Evolutionary conservation across 1,140 invertebrate genomes (phyloP).

Genomic region (Mizuhopecten yessoensis): DNA sequence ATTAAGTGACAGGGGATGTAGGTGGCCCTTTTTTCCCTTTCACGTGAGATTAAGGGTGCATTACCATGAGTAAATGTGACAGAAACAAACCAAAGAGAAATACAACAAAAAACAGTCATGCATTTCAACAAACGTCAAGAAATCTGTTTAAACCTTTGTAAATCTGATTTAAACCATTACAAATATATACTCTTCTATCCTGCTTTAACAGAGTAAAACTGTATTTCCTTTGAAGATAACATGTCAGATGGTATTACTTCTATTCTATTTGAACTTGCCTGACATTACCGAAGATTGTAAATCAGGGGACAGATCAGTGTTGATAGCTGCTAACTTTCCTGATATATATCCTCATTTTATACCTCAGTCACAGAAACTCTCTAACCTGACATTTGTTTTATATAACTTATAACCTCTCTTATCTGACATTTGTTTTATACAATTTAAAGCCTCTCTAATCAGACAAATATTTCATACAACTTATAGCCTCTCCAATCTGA

Average conservation of each 20-base stretch:
- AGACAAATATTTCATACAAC: no score
- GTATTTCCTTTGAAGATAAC: conserved; percentile 2
- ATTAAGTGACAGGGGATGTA: conserved; percentile 38
- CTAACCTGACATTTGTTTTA: no score
- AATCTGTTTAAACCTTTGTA: conserved; percentile 9
- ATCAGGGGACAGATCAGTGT: neutral
- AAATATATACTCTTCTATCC: conserved; percentile 1
- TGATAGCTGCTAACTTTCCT: neutral
- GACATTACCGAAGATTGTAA: neutral
- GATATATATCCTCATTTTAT: neutral
- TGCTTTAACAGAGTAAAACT: neutral
- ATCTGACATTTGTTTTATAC: no score
- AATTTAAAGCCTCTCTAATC: no score
- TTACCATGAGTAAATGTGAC: conserved; percentile 25
- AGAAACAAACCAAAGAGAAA: neutral
- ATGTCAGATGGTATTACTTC: neutral
- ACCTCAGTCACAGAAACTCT: no score
- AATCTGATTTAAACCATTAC: conserved; percentile 35
- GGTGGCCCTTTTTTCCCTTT: conserved; percentile 23
- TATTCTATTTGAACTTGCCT: neutral
- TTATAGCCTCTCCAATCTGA: no score
- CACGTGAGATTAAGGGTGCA: conserved; percentile 20
- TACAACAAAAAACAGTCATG: neutral
- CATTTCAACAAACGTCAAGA: conserved; percentile 34
- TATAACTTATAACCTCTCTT: no score